These are phyloP conservation scores for Eueides isabella DNA, from an alignment of 1,140 invertebrate genomes.

Conservation along the genomic window DNA sequence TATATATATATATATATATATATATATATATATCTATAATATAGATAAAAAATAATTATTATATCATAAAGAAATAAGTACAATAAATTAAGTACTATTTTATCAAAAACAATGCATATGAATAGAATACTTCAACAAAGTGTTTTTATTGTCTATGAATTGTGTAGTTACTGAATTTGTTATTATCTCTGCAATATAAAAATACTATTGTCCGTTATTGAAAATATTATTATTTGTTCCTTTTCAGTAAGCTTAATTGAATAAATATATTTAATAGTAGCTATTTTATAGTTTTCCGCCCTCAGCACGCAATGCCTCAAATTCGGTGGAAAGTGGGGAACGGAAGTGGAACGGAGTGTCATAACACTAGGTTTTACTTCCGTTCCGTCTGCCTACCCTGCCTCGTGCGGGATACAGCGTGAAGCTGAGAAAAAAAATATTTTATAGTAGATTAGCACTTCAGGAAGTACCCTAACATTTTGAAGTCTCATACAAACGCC, in stretches of 20 bases:
- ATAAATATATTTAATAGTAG: neutral
- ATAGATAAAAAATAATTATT: too few relatives aligned
- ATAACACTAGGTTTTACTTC: too few relatives aligned
- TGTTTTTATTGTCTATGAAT: neutral
- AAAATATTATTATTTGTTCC: neutral
- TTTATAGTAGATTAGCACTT: too few relatives aligned
- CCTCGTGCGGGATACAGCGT: neutral
- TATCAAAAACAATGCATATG: neutral
- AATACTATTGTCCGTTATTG: neutral
- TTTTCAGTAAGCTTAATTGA: constrained; percentile 6
- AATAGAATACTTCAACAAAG: neutral
- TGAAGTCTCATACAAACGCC: too few relatives aligned
- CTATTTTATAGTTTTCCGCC: too few relatives aligned
- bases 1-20: too few relatives aligned
- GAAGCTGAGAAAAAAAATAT: neutral
- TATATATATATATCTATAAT: too few relatives aligned
- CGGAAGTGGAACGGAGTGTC: too few relatives aligned
- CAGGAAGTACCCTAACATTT: too few relatives aligned
- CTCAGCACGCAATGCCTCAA: too few relatives aligned
- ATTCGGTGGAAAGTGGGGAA: too few relatives aligned
- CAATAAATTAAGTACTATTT: neutral
- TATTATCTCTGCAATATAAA: neutral
- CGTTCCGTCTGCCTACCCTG: neutral
- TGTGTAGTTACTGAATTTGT: neutral
- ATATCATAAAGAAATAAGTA: too few relatives aligned